Conservation (phyloP, 2,888 invertebrate genomes). For the Lasioglossum malachurum region DNA sequence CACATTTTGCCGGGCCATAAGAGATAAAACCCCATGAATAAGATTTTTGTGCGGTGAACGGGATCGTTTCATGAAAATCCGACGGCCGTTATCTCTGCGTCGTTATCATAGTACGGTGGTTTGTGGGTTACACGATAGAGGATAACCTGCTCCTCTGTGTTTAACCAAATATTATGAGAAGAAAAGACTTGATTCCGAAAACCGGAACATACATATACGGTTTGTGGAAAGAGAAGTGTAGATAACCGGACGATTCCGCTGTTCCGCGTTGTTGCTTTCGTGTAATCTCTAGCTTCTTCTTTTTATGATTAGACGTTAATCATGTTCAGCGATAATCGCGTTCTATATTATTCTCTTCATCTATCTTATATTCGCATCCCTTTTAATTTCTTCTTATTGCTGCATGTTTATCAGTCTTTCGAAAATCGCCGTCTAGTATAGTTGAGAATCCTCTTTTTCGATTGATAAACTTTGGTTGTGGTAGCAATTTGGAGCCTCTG, state of each 20-base stretch:
- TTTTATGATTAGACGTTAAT: not conserved
- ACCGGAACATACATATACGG: not conserved
- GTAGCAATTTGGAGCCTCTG: not conserved
- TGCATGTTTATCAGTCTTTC: not conserved
- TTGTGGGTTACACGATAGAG: conserved; percentile 66
- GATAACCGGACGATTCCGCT: conserved; percentile 7
- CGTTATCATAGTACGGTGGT: conserved; percentile 61
- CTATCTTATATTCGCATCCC: no score
- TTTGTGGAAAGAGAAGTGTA: not conserved
- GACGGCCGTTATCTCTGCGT: conserved; percentile 52
- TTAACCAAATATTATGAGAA: conserved; percentile 54
- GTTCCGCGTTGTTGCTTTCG: not conserved
- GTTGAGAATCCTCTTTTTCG: not conserved
- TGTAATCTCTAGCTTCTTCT: not conserved
- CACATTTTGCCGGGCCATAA: conserved; percentile 30
- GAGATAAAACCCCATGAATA: conserved; percentile 72
- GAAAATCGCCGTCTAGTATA: not conserved
- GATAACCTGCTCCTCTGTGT: conserved; percentile 47
- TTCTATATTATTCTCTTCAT: no score
- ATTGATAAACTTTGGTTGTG: not conserved
- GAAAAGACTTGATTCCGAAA: conserved; percentile 17
- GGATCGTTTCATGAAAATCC: conserved; percentile 61
- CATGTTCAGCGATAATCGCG: no score
- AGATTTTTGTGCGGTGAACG: conserved; percentile 70
- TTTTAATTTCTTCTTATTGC: not conserved